Conservation (phyloP, 1,140 invertebrate species). For the Magallana ariakensis region DNA sequence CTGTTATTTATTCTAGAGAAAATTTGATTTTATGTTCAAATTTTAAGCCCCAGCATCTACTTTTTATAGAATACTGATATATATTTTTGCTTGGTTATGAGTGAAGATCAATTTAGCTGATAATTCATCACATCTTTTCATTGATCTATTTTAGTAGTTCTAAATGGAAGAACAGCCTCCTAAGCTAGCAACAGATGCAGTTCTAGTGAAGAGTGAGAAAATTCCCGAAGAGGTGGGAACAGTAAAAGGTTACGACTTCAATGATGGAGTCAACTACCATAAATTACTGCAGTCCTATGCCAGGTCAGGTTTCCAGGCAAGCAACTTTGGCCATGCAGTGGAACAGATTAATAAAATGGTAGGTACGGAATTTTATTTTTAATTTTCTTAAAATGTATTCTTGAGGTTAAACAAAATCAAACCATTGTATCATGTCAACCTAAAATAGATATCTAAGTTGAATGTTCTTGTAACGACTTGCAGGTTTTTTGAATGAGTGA, state of each 20-base stretch:
- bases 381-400: neutral
- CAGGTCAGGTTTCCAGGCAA: constrained; percentile 96
- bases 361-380: neutral
- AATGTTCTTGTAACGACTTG: too few species aligned
- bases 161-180: constrained; percentile 52
- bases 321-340: constrained; percentile 94
- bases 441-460: too few species aligned
- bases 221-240: constrained; percentile 64
- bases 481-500: too few species aligned
- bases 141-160: too few species aligned
- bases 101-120: too few species aligned
- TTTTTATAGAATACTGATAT: too few species aligned
- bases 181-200: constrained; percentile 66
- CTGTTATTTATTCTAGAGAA: too few species aligned
- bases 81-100: too few species aligned
- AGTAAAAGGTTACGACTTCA: constrained; percentile 90
- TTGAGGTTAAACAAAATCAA: neutral
- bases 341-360: constrained; percentile 97
- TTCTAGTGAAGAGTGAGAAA: constrained; percentile 68
- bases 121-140: too few species aligned
- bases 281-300: constrained; percentile 90
- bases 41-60: too few species aligned
- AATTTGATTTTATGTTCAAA: too few species aligned
- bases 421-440: too few species aligned
- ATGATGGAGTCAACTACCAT: constrained; percentile 92